These are phyloP conservation scores for Laupala kohalensis DNA, from an alignment of 1,140 invertebrate species.

Conservation along the genomic window DNA sequence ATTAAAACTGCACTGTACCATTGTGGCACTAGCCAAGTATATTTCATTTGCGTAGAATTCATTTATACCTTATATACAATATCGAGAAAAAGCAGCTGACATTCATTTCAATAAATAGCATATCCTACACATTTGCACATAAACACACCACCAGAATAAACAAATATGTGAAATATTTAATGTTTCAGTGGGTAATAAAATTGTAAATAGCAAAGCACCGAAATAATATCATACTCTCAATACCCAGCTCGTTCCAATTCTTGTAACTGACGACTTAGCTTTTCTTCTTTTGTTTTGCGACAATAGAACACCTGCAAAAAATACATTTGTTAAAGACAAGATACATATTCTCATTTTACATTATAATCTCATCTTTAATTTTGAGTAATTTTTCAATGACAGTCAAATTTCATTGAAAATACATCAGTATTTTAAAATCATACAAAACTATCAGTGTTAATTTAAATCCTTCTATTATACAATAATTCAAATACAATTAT, in stretches of 20 bases:
- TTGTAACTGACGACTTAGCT: slow-evolving; percentile 54
- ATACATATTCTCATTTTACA: no score
- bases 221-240: slow-evolving; percentile 22
- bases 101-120: neutral
- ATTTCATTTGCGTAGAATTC: neutral
- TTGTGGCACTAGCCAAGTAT: neutral
- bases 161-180: neutral
- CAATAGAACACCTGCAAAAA: slow-evolving; percentile 41
- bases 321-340: no score
- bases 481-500: no score
- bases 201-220: neutral
- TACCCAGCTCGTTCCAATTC: slow-evolving; percentile 49
- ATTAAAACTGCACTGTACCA: neutral
- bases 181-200: neutral
- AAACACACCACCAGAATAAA: neutral
- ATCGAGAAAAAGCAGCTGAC: neutral
- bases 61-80: neutral
- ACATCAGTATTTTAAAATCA: no score
- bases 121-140: neutral
- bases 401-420: no score
- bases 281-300: slow-evolving; percentile 60
- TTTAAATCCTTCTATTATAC: no score
- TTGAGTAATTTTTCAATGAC: no score
- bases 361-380: no score
- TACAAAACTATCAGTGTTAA: no score